Evolutionary conservation across 2,113 vertebrate genomes (phyloP).

Genomic region (Craseonycteris thonglongyai): DNA sequence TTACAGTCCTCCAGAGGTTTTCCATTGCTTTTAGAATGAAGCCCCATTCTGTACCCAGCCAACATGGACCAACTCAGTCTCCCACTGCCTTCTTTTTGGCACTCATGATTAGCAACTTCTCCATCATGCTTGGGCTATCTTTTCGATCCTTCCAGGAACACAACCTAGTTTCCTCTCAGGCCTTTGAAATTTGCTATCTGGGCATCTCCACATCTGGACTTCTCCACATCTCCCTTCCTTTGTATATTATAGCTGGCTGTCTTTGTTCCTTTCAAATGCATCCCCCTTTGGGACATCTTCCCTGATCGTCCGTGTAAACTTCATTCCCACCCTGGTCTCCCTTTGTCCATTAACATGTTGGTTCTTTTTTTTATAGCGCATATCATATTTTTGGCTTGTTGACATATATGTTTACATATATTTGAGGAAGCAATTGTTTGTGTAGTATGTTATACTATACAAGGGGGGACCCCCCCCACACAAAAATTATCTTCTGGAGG

Average conservation of each 20-base stretch:
- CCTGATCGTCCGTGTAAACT: background rate
- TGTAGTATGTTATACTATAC: background rate
- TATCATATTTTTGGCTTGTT: background rate
- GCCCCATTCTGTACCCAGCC: background rate
- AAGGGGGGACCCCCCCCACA: too few relatives aligned
- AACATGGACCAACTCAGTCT: background rate
- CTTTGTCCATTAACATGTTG: background rate
- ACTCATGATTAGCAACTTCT: background rate
- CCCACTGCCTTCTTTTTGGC: background rate
- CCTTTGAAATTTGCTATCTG: background rate
- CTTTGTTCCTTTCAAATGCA: background rate
- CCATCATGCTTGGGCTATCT: background rate
- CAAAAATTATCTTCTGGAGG: too few relatives aligned
- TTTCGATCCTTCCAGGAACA: background rate
- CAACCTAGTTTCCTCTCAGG: background rate
- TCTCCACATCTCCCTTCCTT: too few relatives aligned
- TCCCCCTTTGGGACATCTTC: background rate
- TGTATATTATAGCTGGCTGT: background rate
- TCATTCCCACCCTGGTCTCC: background rate
- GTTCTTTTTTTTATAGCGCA: background rate
- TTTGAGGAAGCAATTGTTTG: background rate
- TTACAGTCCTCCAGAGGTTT: background rate
- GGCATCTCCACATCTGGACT: background rate
- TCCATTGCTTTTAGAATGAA: background rate
- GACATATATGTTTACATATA: background rate